phyloP scores from a whole-genome alignment of 2,888 invertebrate genomes.

The Entomobrya multifasciata region DNA sequence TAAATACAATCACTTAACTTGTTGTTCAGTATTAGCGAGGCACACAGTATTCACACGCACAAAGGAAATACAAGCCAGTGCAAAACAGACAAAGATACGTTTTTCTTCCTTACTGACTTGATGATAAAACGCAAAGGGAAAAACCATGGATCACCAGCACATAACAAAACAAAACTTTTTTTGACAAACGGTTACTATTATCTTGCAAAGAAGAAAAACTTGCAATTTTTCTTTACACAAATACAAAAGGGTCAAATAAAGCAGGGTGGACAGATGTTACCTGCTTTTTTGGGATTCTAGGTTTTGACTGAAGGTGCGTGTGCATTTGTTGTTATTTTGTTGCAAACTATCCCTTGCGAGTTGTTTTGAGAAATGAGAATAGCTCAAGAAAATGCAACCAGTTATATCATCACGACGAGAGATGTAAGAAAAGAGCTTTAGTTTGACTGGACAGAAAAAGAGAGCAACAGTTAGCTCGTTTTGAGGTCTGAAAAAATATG shows the following conservation, averaged over 20 bases:
- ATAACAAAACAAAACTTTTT: neutral
- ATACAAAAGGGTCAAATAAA: constrained; percentile 5
- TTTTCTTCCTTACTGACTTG: constrained; percentile 42
- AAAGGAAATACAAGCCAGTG: no score
- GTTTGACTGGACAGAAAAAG: constrained; percentile 60
- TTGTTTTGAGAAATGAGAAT: constrained; percentile 53
- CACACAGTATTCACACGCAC: no score
- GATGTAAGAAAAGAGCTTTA: constrained; percentile 51
- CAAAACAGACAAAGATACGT: constrained; percentile 22
- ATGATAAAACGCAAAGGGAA: neutral
- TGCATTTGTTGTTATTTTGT: constrained; percentile 16
- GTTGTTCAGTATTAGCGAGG: no score
- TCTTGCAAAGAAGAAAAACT: constrained; percentile 69
- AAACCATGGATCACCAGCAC: constrained; percentile 24
- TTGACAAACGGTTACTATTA: no score
- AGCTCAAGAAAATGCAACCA: constrained; percentile 63
- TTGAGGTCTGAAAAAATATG: constrained; percentile 39
- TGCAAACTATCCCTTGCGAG: constrained; percentile 58
- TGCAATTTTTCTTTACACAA: constrained; percentile 53
- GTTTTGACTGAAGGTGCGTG: neutral
- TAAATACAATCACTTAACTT: neutral
- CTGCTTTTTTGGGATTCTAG: neutral
- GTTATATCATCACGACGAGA: constrained; percentile 43
- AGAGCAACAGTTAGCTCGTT: constrained; percentile 68
- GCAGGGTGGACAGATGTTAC: constrained; percentile 31